Percentiles rank a stretch among this genome's conserved stretches.
These are phyloP conservation scores for Litocranius walleri DNA, from an alignment of 2,113 vertebrate species.

Conservation along the genomic window DNA sequence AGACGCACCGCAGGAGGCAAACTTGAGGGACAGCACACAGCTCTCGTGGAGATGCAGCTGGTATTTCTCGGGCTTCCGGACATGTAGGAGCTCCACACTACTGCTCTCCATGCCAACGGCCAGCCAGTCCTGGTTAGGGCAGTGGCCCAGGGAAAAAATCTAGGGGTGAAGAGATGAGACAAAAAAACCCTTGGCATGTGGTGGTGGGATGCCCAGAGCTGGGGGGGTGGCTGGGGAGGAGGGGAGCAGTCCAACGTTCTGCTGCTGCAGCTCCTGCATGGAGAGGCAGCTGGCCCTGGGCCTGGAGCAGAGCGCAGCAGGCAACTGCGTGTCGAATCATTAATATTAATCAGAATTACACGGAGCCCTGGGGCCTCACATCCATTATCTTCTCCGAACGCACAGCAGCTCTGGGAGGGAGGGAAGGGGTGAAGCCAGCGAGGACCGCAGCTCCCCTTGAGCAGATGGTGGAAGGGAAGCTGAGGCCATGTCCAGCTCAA, in stretches of 20 bases:
- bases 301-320: constrained; percentile 79
- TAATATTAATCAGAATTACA: constrained; percentile 63
- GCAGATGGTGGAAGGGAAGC: constrained; percentile 26
- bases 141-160: constrained; percentile 91
- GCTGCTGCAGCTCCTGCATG: constrained; percentile 80
- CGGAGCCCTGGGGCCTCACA: constrained; percentile 15
- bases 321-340: constrained; percentile 84
- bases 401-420: constrained; percentile 35
- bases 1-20: constrained; percentile 87
- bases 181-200: neutral
- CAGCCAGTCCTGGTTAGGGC: constrained; percentile 89
- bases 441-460: neutral
- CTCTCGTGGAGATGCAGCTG: constrained; percentile 92
- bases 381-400: neutral
- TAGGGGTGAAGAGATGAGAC: constrained; percentile 13
- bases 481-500: neutral
- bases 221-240: neutral
- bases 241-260: neutral
- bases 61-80: constrained; percentile 89
- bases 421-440: neutral
- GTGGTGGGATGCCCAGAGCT: neutral
- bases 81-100: constrained; percentile 87
- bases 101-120: constrained; percentile 91
- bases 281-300: constrained; percentile 88
- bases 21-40: constrained; percentile 92